A percentile compares a stretch with the other conserved stretches of the same genome.
Evolutionary conservation across 2,797 vertebrate genomes (phyloP).

Genomic region (Pseudochirops corinnae): DNA sequence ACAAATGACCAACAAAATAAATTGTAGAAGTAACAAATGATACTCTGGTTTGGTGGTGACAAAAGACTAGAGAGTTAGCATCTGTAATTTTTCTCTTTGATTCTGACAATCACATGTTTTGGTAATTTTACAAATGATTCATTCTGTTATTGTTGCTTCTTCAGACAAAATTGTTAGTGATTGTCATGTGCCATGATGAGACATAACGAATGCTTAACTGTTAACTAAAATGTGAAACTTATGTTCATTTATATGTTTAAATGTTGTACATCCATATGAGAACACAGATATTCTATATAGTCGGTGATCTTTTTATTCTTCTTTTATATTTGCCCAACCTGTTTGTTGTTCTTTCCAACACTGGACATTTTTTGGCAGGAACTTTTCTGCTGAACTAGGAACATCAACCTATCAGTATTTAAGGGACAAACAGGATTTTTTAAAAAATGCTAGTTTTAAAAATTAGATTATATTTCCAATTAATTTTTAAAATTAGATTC

Average conservation of each 20-base stretch:
- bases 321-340: neutral
- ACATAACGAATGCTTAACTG: no score
- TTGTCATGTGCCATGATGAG: no score
- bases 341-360: neutral
- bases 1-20: neutral
- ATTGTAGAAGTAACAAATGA: neutral
- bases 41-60: neutral
- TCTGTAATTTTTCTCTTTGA: neutral
- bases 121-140: neutral
- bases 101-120: neutral
- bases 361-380: no score
- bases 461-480: no score
- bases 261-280: no score
- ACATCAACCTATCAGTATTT: neutral
- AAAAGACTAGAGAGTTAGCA: neutral
- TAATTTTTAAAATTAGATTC: neutral
- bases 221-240: no score
- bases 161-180: neutral
- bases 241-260: no score
- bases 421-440: neutral
- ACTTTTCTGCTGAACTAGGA: neutral
- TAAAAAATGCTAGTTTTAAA: neutral
- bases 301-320: no score
- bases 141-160: neutral
- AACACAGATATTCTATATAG: no score